Evolutionary conservation across 1,140 invertebrate genomes (phyloP).

Genomic region (Drosophila malerkotliana): DNA sequence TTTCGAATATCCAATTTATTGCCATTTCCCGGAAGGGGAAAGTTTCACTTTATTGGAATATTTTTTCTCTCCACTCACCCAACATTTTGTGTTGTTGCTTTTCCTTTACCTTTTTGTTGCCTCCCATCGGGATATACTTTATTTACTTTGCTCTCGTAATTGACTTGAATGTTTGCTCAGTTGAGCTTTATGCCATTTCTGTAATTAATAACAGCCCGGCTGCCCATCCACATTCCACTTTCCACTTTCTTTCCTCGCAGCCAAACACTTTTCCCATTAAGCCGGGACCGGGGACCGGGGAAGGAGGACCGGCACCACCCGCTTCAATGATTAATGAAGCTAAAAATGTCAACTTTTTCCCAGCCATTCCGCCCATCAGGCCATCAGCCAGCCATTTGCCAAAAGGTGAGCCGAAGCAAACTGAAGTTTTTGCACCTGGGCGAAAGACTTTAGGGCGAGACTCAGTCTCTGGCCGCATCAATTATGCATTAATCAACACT

Average conservation of each 20-base stretch:
- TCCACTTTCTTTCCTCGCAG: neutral
- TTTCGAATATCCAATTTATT: conserved; percentile 14
- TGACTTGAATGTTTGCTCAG: conserved; percentile 57
- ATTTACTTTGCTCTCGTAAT: conserved; percentile 38
- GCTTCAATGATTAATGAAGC: conserved; percentile 62
- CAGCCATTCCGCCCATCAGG: neutral
- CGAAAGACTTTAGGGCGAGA: conserved; percentile 8
- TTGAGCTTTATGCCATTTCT: conserved; percentile 51
- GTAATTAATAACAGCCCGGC: conserved; percentile 51
- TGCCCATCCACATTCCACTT: neutral
- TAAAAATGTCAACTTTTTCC: conserved; percentile 55
- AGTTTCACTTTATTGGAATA: conserved; percentile 6
- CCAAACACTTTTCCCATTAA: conserved; percentile 3
- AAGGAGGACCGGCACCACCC: neutral
- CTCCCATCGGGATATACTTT: neutral
- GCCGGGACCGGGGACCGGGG: neutral
- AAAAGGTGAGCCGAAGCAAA: conserved; percentile 39
- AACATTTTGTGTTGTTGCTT: neutral
- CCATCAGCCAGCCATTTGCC: neutral
- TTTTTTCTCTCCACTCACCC: neutral
- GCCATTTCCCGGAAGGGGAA: conserved; percentile 11
- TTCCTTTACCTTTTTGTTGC: conserved; percentile 12
- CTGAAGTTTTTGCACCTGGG: conserved; percentile 41
- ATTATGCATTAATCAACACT: conserved; percentile 64
- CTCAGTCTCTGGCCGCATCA: conserved; percentile 28